Conservation (phyloP, 2,113 vertebrate genomes). For the Haemorhous mexicanus region DNA sequence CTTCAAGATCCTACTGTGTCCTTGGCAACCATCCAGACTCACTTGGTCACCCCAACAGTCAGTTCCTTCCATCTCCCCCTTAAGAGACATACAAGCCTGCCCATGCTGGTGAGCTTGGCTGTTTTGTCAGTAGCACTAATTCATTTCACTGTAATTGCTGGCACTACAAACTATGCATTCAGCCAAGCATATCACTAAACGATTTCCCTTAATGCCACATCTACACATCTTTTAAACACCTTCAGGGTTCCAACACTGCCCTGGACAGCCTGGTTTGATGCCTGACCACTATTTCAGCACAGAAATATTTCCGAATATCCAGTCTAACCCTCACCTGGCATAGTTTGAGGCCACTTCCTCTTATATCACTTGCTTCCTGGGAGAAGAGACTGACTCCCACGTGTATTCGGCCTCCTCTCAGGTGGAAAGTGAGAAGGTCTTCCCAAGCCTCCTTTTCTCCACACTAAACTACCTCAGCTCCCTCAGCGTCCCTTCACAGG, state of each 20-base stretch:
- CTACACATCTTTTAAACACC: background rate
- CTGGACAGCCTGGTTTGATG: background rate
- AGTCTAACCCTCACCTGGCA: background rate
- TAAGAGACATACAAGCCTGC: background rate
- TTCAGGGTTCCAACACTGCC: background rate
- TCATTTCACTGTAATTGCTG: background rate
- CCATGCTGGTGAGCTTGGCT: too few relatives aligned
- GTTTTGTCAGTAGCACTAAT: background rate
- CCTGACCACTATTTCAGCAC: background rate
- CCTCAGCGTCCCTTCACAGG: background rate
- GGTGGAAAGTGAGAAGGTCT: background rate
- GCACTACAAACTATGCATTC: background rate
- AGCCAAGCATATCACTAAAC: background rate
- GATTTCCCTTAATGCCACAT: background rate
- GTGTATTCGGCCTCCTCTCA: background rate
- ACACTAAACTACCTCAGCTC: background rate
- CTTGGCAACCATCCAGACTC: background rate
- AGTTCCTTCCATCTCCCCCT: background rate
- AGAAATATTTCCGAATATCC: background rate
- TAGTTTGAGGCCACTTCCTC: background rate
- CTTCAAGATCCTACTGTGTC: background rate
- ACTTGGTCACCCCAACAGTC: background rate
- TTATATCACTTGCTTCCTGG: background rate
- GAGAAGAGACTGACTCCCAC: background rate
- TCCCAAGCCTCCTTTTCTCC: background rate